Base-by-base conservation (phyloP, 2,113 vertebrate species). In the Platichthys flesus region DNA sequence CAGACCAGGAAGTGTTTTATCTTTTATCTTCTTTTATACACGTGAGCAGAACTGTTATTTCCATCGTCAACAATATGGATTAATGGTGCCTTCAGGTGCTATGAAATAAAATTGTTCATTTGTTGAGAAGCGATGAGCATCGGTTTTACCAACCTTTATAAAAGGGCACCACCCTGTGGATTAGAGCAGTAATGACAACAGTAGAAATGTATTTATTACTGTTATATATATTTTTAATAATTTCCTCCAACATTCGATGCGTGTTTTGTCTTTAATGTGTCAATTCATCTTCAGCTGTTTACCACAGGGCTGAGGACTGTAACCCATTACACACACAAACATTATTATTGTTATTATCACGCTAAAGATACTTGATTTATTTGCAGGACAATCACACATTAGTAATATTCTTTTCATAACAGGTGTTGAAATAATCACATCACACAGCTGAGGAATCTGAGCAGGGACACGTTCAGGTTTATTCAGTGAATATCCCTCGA, bases 131-230 rank as follows among this genome's bases (percentile, higher is more conserved):
- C 12, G 15, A n/a, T 23, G 0, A 59, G n/a, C 6, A 0, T 9
- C 10, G 24, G 8, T 28, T 42, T n/a, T 23, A 35, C 24, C 42
- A 82, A 79, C 61, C 10, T 0, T 73, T 45, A 61, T 82, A 3
- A 49, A 62, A 85, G 61, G 75, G 18, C 76, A 1, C 83, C 85
- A 78, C 65, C 76, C 0, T 54, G 87, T 90, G 91, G 87, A 74
- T 13, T 0, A 45, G 0, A 42, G 58, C 24, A 20, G 28, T 2
- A 68, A 76, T 52, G 51, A 63, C 88, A 78, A 0, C 0, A 47
- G 3, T 7, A 15, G 1, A 5, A 28, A 28, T 55, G 1, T 4
- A 16, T 4, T 47, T 0, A 9, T 20, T 20, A 56, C 4, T 28
- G 0, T 55, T 0, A 12, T 62, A n/a, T 3, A 14, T 49, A 26